Percentiles rank a stretch among this genome's conserved stretches.
These are phyloP conservation scores for Hypercompe scribonia DNA, from an alignment of 2,888 invertebrate species.

Conservation along the genomic window DNA sequence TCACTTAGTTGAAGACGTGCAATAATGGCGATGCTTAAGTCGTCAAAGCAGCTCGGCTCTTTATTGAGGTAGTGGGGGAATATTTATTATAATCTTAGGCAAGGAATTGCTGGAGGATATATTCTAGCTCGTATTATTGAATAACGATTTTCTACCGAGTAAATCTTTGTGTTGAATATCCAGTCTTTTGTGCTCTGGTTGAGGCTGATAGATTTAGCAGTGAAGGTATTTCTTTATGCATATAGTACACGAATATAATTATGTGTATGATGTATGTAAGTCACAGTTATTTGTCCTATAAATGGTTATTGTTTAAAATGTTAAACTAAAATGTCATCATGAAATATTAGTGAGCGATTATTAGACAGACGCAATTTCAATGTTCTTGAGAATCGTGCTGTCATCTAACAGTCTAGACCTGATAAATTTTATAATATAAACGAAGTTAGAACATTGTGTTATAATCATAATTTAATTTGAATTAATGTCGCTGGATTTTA, in stretches of 20 bases:
- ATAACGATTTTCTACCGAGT: conserved; percentile 1
- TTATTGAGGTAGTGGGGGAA: conserved; percentile 31
- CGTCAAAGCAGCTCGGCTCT: conserved; percentile 27
- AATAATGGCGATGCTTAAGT: conserved; percentile 45
- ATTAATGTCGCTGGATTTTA: no score
- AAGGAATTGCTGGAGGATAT: conserved; percentile 7
- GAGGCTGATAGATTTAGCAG: neutral
- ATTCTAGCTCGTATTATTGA: neutral
- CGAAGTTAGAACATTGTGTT: no score
- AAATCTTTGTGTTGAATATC: neutral
- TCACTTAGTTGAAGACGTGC: conserved; percentile 30
- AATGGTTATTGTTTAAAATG: neutral
- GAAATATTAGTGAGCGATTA: neutral
- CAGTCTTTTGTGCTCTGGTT: neutral
- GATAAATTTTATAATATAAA: no score
- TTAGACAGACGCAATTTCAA: neutral
- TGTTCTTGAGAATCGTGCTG: neutral
- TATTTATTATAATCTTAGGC: conserved; percentile 27
- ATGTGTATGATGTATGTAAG: neutral
- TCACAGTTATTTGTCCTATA: neutral
- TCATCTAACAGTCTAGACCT: neutral
- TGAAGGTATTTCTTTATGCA: neutral
- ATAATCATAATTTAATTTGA: no score
- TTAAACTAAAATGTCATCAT: neutral
- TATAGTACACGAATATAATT: neutral